Base-by-base conservation (phyloP, 53 echinoderm and acorn worm genomes). In the Apostichopus leukothele region DNA sequence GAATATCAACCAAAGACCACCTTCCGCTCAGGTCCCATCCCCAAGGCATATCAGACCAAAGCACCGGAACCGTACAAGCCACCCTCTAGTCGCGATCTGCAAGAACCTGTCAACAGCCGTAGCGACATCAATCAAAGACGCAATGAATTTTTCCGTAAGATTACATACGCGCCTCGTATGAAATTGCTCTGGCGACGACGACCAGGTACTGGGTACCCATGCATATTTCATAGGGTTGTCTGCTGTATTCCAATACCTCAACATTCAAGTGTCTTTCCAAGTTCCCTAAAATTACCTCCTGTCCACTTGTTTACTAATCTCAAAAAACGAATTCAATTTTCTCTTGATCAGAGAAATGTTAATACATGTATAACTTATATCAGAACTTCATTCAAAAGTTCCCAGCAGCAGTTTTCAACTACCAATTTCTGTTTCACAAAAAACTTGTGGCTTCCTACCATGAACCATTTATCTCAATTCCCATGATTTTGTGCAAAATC, bases 71-170 rank as follows among this genome's bases (percentile, higher is more conserved):
- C 50, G 18, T n/a, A 22, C 85, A 66, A 85, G 85, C 61, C 61
- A 1, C 20, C 71, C 87, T 91, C 88, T 22, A 76, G 13, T 84
- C 67, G 21, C 90, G 75, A 23, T 63, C 67, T 5, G 86, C 89
- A 18, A 66, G 90, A 74, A 90, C 94, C 4, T 92, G 52, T 78
- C 78, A 73, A 67, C 83, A 87, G 93, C 61, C 83, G 89, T 52
- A 91, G 91, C 26, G 75, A 92, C 86, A 78, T 94, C 59, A 74
- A 90, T 59, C 89, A 93, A 80, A 80, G 93, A 18, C 92, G 95
- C 73, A 87, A 87, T 7, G 94, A 95, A 54, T 99, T 99, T 91
- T 96, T 96, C 92, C 89, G 96, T 96, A 99, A 99, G 96, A 88
- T 84, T 79, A n/a, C 92, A 25, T 86, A 90, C 83, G 67, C 90